Conservation (phyloP, 2,113 vertebrate genomes). For the Lepus americanus region DNA sequence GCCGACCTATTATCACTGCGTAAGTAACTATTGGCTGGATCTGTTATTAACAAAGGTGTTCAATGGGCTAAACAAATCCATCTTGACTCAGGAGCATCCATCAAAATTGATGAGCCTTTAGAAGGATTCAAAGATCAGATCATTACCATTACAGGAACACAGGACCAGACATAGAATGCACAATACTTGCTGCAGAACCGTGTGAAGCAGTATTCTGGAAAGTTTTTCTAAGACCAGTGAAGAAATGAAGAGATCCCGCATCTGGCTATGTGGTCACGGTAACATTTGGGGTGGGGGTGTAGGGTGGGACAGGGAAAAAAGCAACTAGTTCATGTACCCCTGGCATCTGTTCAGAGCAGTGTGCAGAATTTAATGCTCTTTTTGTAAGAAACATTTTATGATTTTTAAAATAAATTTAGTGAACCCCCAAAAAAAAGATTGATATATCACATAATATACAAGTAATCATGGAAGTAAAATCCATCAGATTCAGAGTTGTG, state of each 20-base stretch:
- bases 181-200: slow-evolving; percentile 99
- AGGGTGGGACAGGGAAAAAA: slow-evolving; percentile 72
- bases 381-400: slow-evolving; percentile 90
- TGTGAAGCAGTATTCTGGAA: slow-evolving; percentile 99
- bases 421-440: slow-evolving; percentile 69
- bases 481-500: background rate
- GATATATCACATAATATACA: no score
- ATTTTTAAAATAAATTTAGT: slow-evolving; percentile 90
- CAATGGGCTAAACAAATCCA: slow-evolving; percentile 99
- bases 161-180: slow-evolving; percentile 99
- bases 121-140: slow-evolving; percentile 99
- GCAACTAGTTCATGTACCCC: slow-evolving; percentile 83
- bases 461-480: background rate
- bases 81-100: slow-evolving; percentile 97
- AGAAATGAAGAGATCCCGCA: slow-evolving; percentile 94
- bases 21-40: slow-evolving; percentile 99
- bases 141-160: slow-evolving; percentile 98
- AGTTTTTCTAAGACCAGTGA: slow-evolving; percentile 97
- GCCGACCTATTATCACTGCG: slow-evolving; percentile 97
- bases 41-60: slow-evolving; percentile 99
- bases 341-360: slow-evolving; percentile 88
- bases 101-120: slow-evolving; percentile 99
- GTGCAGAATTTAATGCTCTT: slow-evolving; percentile 91
- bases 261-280: slow-evolving; percentile 90
- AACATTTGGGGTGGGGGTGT: slow-evolving; percentile 78